phyloP scores from a whole-genome alignment of 2,888 invertebrate genomes.

The Euspilapteryx auroguttella region DNA sequence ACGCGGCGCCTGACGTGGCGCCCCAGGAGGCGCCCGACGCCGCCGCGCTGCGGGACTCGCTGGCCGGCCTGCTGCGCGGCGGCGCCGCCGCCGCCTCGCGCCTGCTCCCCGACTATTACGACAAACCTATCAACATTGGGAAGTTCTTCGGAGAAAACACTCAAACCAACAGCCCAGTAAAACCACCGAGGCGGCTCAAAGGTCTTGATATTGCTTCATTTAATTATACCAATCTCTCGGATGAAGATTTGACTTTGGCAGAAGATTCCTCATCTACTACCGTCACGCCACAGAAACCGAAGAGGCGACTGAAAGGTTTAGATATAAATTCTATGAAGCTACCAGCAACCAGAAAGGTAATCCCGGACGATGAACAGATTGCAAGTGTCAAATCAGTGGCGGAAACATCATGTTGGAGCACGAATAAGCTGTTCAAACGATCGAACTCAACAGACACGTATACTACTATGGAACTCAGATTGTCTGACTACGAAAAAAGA shows the following conservation, averaged over 20 bases:
- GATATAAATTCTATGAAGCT: constrained; percentile 2
- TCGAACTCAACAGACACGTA: constrained; percentile 5
- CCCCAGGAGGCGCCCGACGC: constrained; percentile 26
- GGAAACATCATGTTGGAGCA: constrained; percentile 9
- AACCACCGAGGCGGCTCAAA: constrained; percentile 27
- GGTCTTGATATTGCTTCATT: constrained; percentile 27
- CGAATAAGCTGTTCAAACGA: constrained; percentile 6
- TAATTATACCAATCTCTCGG: too few species aligned
- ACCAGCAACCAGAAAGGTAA: constrained; percentile 20
- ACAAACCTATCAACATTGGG: constrained; percentile 14
- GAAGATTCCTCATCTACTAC: too few species aligned
- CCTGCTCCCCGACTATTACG: background rate
- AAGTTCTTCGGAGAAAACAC: constrained; percentile 21
- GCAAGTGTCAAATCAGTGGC: constrained; percentile 31
- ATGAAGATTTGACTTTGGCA: too few species aligned
- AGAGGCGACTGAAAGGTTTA: constrained; percentile 11
- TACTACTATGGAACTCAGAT: constrained; percentile 14
- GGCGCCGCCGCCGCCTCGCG: constrained; percentile 27
- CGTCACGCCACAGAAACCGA: too few species aligned
- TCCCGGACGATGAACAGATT: constrained; percentile 24
- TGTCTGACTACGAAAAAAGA: constrained; percentile 14
- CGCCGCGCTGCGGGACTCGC: constrained; percentile 25
- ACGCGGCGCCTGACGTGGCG: constrained; percentile 34
- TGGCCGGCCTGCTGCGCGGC: constrained; percentile 30
- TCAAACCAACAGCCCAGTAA: constrained; percentile 15